These are phyloP conservation scores for Drosophila willistoni DNA, from an alignment of 1,140 invertebrate genomes.

Conservation along the genomic window DNA sequence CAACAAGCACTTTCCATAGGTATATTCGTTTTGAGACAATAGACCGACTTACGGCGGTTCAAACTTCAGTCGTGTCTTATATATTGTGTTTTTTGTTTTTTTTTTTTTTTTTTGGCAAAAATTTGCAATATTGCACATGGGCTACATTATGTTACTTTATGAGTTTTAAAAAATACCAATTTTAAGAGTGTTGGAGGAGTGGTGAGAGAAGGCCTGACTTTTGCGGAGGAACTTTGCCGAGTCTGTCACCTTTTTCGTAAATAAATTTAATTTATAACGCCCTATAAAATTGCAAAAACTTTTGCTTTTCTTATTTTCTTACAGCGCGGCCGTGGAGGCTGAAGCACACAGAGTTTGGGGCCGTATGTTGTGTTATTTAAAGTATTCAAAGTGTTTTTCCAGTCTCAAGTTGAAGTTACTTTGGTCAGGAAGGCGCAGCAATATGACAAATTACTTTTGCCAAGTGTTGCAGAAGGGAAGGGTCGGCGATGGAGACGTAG, in stretches of 20 bases:
- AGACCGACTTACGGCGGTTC: too few species aligned
- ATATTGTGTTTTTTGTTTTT: conserved; percentile 22
- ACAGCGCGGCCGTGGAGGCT: not conserved
- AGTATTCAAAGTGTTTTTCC: conserved; percentile 38
- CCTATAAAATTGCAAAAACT: conserved; percentile 45
- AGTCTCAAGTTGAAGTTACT: conserved; percentile 25
- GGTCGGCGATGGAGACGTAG: too few species aligned
- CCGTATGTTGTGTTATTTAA: conserved; percentile 45
- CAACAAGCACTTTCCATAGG: too few species aligned
- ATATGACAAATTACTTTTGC: conserved; percentile 70
- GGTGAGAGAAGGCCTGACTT: conserved; percentile 15
- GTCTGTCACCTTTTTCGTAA: conserved; percentile 56
- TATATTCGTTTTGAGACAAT: too few species aligned
- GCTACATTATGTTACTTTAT: conserved; percentile 40
- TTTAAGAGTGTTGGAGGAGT: not conserved
- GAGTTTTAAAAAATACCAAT: conserved; percentile 54
- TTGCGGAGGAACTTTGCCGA: conserved; percentile 34
- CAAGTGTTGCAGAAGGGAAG: conserved; percentile 22
- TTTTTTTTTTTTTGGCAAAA: conserved; percentile 29
- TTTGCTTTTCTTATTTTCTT: conserved; percentile 21
- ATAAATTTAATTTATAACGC: conserved; percentile 57
- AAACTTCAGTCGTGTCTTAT: not conserved
- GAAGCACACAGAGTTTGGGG: not conserved
- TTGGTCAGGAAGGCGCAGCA: conserved; percentile 24
- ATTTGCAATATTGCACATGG: conserved; percentile 35